Percentiles rank a stretch among this genome's conserved stretches.
Evolutionary conservation across 1,140 invertebrate genomes (phyloP).

Genomic region (Drosophila leontia): DNA sequence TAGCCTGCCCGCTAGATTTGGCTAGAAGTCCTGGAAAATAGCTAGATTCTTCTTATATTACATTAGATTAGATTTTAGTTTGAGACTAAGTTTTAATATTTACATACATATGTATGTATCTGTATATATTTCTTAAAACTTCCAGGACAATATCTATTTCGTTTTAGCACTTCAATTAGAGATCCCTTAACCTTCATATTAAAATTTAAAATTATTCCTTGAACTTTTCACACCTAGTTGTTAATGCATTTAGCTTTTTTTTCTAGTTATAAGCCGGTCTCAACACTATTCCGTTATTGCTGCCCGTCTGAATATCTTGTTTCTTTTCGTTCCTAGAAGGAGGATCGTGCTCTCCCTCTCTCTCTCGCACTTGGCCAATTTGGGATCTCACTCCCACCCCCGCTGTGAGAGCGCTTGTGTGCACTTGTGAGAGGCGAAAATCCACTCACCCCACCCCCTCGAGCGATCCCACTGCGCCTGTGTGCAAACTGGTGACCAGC

Average conservation of each 20-base stretch:
- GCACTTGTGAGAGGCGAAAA: constrained; percentile 27
- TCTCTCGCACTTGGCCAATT: constrained; percentile 60
- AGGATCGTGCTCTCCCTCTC: constrained; percentile 28
- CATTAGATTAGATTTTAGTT: not conserved
- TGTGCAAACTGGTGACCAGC: constrained; percentile 81
- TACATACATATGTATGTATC: no score
- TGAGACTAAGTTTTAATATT: not conserved
- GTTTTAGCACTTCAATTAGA: not conserved
- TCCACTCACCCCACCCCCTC: not conserved
- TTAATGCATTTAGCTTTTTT: constrained; percentile 14
- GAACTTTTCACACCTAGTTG: not conserved
- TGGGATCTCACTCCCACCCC: constrained; percentile 11
- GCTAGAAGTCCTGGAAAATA: constrained; percentile 1
- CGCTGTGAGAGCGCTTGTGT: constrained; percentile 30
- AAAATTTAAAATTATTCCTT: not conserved
- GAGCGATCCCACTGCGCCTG: constrained; percentile 45
- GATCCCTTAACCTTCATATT: not conserved
- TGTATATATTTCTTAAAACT: not conserved
- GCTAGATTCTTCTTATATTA: not conserved
- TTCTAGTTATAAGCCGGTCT: not conserved
- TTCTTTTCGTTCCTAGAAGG: constrained; percentile 61
- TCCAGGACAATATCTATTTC: not conserved
- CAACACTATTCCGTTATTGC: constrained; percentile 32
- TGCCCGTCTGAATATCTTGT: constrained; percentile 32
- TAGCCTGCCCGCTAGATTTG: constrained; percentile 6